These are phyloP conservation scores for Apomyelois bistriatella DNA, from an alignment of 2,888 invertebrate genomes.

Conservation along the genomic window DNA sequence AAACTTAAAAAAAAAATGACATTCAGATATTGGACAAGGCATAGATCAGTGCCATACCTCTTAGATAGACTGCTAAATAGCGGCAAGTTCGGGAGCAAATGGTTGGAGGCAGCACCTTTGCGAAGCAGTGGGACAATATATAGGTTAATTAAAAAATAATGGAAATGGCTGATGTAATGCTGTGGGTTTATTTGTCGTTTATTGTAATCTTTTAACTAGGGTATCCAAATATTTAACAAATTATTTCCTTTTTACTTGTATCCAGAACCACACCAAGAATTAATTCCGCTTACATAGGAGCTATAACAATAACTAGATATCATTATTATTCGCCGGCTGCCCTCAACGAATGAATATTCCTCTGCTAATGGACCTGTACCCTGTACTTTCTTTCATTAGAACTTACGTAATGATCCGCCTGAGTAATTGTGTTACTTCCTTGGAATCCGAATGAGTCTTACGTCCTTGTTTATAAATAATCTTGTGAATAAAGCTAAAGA, in stretches of 20 bases:
- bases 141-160: no score
- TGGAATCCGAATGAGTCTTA: slow-evolving; percentile 37
- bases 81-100: no score
- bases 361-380: slow-evolving; percentile 48
- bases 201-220: no score
- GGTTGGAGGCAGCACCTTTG: no score
- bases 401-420: slow-evolving; percentile 49
- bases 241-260: background rate
- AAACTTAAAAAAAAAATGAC: no score
- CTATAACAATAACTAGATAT: slow-evolving; percentile 55
- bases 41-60: no score
- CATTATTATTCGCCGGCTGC: slow-evolving; percentile 47
- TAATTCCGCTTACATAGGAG: slow-evolving; percentile 51
- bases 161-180: no score
- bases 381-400: slow-evolving; percentile 58
- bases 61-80: no score
- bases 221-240: no score
- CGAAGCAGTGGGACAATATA: no score
- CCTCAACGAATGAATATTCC: slow-evolving; percentile 51
- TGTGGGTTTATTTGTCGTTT: no score
- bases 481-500: background rate
- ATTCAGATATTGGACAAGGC: no score
- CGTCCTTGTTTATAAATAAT: slow-evolving; percentile 15
- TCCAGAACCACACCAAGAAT: slow-evolving; percentile 28
- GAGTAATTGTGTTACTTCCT: slow-evolving; percentile 50